Evolutionary conservation across 2,888 invertebrate species (phyloP), one percentile per base, ranked within the genome.

Genomic region (Empis livida): DNA sequence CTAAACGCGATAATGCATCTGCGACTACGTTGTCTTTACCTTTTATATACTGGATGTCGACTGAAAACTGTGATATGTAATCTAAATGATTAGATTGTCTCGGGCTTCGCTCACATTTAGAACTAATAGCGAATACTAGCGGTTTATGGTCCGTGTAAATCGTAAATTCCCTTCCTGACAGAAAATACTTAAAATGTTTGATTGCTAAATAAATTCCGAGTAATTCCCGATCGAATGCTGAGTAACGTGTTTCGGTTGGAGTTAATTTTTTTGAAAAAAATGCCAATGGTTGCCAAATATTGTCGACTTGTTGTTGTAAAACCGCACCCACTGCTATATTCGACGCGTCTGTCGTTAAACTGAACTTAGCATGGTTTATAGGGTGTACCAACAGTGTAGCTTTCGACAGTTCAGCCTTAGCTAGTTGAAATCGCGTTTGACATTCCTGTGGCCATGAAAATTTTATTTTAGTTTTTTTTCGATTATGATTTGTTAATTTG

Each of bases 241-340:
- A 52, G 51, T 61, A 62, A 15, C 51, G 56, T 4, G 8, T 32
- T 47, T 60, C 53, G 2, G 59, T 43, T 2, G 47, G 27, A 10
- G 41, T 51, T 3, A 61, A 46, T 46, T 59, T 59, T 40, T 50
- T 53, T 0, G 57, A 56, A 46, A 57, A 60, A 37, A 59, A 61
- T 0, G 45, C 51, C 1, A 59, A 46, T 6, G 60, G 56, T 42
- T 54, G 23, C 57, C 58, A 57, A 1, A 2, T 14, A 2, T 43
- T 47, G 0, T 49, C 42, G 10, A 46, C 40, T 3, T 30, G 16
- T 45, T 61, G 57, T 14, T 62, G 54, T 13, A 61, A 45, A 1
- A 50, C 54, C 0, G 53, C 59, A 1, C 59, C 60, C 2, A 59
- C 48, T 2, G 56, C 53, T 13, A 40, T 35, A 23, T 57, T 49